Base-by-base conservation (phyloP, 1,140 invertebrate species). In the Anastatus disparis region DNA sequence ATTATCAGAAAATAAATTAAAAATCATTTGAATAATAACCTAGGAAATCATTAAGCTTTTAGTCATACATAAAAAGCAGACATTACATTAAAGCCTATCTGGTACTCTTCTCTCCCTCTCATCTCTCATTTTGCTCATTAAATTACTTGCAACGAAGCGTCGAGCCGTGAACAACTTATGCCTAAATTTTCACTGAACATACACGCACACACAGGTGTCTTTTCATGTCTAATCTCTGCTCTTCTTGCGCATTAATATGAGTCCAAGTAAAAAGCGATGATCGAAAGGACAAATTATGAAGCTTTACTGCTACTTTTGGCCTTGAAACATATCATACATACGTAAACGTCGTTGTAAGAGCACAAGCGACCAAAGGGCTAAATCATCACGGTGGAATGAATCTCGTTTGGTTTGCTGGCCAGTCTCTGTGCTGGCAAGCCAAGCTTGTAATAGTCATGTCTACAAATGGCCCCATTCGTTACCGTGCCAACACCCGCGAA, bases 391-490 rank as follows among this genome's bases (percentile, higher is more conserved):
- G n/a, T 29, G 27, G 4, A 26, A 15, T 3, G 10, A 29, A 29
- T 27, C 2, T 8, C 53, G 31, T 38, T 7, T 12, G 10, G 35
- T 38, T 42, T 48, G 52, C 9, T 15, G 15, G 31, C 17, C 22
- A 42, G 3, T 44, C 46, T 66, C 17, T 38, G 40, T 56, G 50
- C 22, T 50, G 52, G 71, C 53, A 52, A 56, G 64, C 48, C 55
- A 52, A 42, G 62, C 61, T 50, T 75, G 74, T 76, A 78, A 79
- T 77, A 73, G 71, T 75, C 74, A 67, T 79, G 76, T 78, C 72
- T 78, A 77, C 75, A 78, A 79, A 79, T 76, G 74, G 73, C 73
- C 74, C 74, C 69, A 76, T 79, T 77, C 73, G 70, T 78, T 65
- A 55, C 76, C 67, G 46, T 75, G 72, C 70, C 76, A 77, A 79